Base-by-base conservation (phyloP, 2,113 vertebrate species). In the Athene noctua region DNA sequence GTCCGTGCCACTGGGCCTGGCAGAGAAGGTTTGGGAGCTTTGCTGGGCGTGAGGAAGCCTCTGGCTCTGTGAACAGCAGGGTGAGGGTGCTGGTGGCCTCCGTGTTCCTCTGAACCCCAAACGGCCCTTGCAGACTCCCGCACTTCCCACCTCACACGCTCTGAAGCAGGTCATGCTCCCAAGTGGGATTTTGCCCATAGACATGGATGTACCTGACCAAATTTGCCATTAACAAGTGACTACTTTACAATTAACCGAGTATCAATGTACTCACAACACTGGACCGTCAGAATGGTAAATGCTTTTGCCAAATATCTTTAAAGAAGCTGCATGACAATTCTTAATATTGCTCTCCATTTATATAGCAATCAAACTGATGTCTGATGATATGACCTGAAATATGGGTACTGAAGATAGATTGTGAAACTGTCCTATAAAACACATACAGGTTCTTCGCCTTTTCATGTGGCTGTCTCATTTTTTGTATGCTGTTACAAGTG, bases 1-100 rank as follows among this genome's bases (percentile, higher is more conserved):
- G 62, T 22, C 90, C 11, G 0, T 5, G 42, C 11, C 2, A 3
- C 4, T 3, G 13, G 34, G 44, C 11, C 67, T 66, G 67, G 54
- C 9, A 36, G 23, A 59, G 46, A 71, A 61, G 62, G 10, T 61
- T 10, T 55, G 68, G 83, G 68, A 74, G 73, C 57, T 82, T 42
- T 36, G 70, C 81, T 47, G 71, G 36, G 47, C 0, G 0, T 7
- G 67, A 29, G 3, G 66, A 34, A 86, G 42, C 57, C 61, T 74
- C 74, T 10, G 52, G 71, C 3, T 9, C 72, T 59, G 38, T 11
- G 75, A 83, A 42, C 67, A 88, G 44, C 63, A 23, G 30, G 14
- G 9, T 22, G 75, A 25, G 80, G 67, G 92, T 77, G 83, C 87
- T 78, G 87, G 55, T 70, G 90, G 80, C 59, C 66, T 59, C 38